Evolutionary conservation across 2,888 invertebrate species (phyloP).

Genomic region (Hirtodrosophila confusa): DNA sequence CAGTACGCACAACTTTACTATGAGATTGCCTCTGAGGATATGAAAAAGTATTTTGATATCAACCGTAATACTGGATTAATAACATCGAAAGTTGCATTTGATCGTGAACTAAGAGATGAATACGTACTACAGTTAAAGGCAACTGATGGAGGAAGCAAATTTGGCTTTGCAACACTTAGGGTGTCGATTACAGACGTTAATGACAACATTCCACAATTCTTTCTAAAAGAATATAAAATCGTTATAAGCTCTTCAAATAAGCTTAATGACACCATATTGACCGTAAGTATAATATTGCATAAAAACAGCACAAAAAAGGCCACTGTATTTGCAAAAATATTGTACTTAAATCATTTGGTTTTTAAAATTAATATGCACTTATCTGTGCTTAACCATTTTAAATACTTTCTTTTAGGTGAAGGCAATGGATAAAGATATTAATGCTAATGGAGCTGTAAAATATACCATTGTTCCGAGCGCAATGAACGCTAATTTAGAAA

Average conservation of each 20-base stretch:
- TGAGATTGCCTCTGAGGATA: slow-evolving; percentile 90
- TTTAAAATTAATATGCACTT: neutral
- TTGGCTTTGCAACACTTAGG: slow-evolving; percentile 90
- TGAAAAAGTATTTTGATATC: slow-evolving; percentile 90
- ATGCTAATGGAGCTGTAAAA: slow-evolving; percentile 88
- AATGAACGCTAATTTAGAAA: slow-evolving; percentile 86
- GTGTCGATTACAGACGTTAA: slow-evolving; percentile 93
- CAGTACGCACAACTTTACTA: slow-evolving; percentile 90
- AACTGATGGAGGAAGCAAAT: slow-evolving; percentile 91
- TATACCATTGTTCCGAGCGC: slow-evolving; percentile 91
- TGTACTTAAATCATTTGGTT: too few species aligned
- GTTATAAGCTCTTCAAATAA: slow-evolving; percentile 87
- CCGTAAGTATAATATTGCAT: slow-evolving; percentile 82
- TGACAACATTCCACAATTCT: slow-evolving; percentile 92
- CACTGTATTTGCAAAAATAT: too few species aligned
- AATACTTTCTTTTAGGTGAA: slow-evolving; percentile 84
- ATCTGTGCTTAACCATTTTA: neutral
- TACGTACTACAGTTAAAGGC: slow-evolving; percentile 93
- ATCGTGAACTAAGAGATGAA: slow-evolving; percentile 88
- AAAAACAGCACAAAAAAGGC: too few species aligned
- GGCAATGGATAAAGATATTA: slow-evolving; percentile 92
- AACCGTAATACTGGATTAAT: slow-evolving; percentile 90
- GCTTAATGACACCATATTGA: slow-evolving; percentile 86
- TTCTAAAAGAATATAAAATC: slow-evolving; percentile 91
- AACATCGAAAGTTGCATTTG: slow-evolving; percentile 88